Evolutionary conservation across 2,888 invertebrate species (phyloP), one percentile per base, ranked within the genome.

Genomic region (Synergus itoensis): DNA sequence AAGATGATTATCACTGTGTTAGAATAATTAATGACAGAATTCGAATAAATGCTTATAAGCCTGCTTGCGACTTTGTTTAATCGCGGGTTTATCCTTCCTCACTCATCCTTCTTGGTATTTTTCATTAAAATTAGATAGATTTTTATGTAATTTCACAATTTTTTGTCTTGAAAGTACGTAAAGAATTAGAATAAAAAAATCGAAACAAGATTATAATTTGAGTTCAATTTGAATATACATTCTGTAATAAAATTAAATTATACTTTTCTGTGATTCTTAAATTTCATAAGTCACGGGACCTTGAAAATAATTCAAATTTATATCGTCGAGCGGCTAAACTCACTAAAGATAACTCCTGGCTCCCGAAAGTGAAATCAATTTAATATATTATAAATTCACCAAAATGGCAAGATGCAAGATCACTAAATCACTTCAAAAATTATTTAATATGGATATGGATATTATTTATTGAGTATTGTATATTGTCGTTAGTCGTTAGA

Each of bases 31-130:
- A 53, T 36, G 53, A 48, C 48, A 73, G 73, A 73, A 53, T 73
- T 73, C 73, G 73, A 73, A 73, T 73, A 73, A 73, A 73, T 48
- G 73, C 48, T 73, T 73, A 41, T 41, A 73, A 73, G 36, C 73
- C 48, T 53, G 53, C 21, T 9, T 67, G 18, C 1, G 11, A 28
- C 4, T 48, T 36, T 1, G 16, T 53, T 73, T 16, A 28, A 53
- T 48, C 21, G 4, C 73, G 9, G 16, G 40, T 40, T 40, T 36
- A 41, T 41, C 40, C 40, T 64, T 64, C 40, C 36, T 40, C 28
- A n/a, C 36, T 40, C 28, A n/a, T 41, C 43, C 43, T 67, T 43
- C 21, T 41, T 41, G 12, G 2, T 43, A 41, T 40, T 41, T 65
- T n/a, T 7, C n/a, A 67, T 18, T 21, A 11, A 45, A 45, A 14